Conservation (phyloP, 2,797 vertebrate species). For the Euthynnus affinis region DNA sequence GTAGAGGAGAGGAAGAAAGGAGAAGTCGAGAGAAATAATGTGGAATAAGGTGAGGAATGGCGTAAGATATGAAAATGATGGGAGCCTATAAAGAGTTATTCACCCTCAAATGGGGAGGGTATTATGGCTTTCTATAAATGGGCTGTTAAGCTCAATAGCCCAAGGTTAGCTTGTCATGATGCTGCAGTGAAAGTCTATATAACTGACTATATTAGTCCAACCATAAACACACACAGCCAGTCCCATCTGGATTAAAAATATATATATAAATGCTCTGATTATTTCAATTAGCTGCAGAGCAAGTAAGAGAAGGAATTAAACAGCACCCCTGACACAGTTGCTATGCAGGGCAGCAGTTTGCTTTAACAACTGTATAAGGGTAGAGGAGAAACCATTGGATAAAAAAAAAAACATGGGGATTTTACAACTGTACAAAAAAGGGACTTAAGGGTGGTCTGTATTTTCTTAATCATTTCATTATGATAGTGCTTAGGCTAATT, state of each 20-base stretch:
- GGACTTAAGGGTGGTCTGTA: conserved; percentile 63
- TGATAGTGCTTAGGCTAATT: conserved; percentile 75
- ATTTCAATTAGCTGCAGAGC: conserved; percentile 68
- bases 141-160: conserved; percentile 87
- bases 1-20: conserved; percentile 58
- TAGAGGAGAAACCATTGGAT: conserved; percentile 45
- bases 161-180: conserved; percentile 79
- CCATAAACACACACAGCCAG: conserved; percentile 48
- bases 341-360: conserved; percentile 37
- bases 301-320: conserved; percentile 41
- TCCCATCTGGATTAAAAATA: conserved; percentile 55
- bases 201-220: conserved; percentile 53
- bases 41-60: conserved; percentile 42
- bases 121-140: conserved; percentile 85
- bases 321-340: conserved; percentile 37
- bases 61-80: conserved; percentile 71
- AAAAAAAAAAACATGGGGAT: conserved; percentile 51
- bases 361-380: conserved; percentile 43
- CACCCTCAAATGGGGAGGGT: conserved; percentile 83
- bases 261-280: conserved; percentile 58
- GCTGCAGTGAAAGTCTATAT: conserved; percentile 52
- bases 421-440: conserved; percentile 55
- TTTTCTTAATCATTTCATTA: conserved; percentile 79
- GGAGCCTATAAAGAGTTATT: conserved; percentile 79
- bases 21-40: conserved; percentile 35